Percentiles rank a stretch among this genome's conserved stretches.
These are phyloP conservation scores for Parazoanthus darwini DNA, from an alignment of 92 coral and sea anemone species.

Conservation along the genomic window DNA sequence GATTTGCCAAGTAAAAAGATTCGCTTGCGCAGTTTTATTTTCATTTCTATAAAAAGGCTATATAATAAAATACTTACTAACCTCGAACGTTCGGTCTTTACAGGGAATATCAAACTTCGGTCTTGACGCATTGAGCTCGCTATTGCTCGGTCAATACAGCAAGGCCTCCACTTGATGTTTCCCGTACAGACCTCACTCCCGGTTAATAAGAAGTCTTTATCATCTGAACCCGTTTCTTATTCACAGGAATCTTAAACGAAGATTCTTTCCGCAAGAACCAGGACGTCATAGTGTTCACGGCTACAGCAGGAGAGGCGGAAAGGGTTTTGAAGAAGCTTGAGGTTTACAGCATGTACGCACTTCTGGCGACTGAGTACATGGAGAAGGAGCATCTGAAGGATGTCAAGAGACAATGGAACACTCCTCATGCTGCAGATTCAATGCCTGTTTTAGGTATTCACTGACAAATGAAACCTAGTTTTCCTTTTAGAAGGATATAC, in stretches of 20 bases:
- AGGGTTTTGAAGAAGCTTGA: constrained; percentile 67
- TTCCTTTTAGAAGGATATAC: neutral
- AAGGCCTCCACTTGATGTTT: no score
- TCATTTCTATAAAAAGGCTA: no score
- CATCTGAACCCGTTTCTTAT: neutral
- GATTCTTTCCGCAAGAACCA: constrained; percentile 65
- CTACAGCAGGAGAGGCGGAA: constrained; percentile 84
- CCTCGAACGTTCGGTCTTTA: no score
- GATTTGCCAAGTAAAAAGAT: no score
- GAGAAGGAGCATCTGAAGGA: constrained; percentile 67
- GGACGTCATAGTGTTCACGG: constrained; percentile 79
- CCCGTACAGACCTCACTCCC: no score
- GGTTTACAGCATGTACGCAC: constrained; percentile 56
- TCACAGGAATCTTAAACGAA: constrained; percentile 64
- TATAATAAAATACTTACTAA: no score
- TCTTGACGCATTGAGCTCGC: no score
- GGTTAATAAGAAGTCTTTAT: no score
- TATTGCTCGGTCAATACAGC: no score
- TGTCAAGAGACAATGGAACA: constrained; percentile 86
- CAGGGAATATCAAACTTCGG: no score
- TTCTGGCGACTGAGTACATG: constrained; percentile 79
- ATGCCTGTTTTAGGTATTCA: constrained; percentile 78
- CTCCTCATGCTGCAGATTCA: constrained; percentile 76
- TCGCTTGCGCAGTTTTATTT: no score
- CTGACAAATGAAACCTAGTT: neutral